Evolutionary conservation across 2,797 vertebrate genomes (phyloP).

Genomic region (Acrocephalus scirpaceus): DNA sequence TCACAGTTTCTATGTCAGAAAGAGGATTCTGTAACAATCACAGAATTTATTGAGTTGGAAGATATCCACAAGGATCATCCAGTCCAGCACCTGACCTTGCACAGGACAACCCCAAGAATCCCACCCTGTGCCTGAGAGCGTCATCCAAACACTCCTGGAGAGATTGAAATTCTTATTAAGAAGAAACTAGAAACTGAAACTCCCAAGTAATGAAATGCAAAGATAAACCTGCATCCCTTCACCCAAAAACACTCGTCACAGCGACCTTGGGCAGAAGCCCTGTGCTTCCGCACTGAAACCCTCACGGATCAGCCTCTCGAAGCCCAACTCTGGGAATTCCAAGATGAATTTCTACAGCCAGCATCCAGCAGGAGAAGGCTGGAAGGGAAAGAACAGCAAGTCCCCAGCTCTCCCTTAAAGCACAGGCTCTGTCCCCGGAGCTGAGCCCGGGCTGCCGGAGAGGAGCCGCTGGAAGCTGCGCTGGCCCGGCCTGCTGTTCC

Average conservation of each 20-base stretch:
- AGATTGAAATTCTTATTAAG: not conserved
- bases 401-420: not conserved
- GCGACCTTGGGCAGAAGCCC: not conserved
- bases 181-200: not conserved
- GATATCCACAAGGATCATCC: not conserved
- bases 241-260: not conserved
- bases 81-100: not conserved
- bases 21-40: not conserved
- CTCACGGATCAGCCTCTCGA: rapidly evolving
- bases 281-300: rapidly evolving
- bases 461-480: not conserved
- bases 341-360: not conserved
- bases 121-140: rapidly evolving
- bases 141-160: not conserved
- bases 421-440: not conserved
- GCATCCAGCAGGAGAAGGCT: not conserved
- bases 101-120: not conserved
- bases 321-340: not conserved
- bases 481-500: slow-evolving; percentile 14
- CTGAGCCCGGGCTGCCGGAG: not conserved
- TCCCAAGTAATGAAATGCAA: not conserved
- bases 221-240: not conserved
- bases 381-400: not conserved
- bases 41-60: not conserved
- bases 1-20: not conserved